A percentile compares a stretch with the other conserved stretches of the same genome.
Conservation (phyloP, 1,140 invertebrate species). For the Euwallacea similis region DNA sequence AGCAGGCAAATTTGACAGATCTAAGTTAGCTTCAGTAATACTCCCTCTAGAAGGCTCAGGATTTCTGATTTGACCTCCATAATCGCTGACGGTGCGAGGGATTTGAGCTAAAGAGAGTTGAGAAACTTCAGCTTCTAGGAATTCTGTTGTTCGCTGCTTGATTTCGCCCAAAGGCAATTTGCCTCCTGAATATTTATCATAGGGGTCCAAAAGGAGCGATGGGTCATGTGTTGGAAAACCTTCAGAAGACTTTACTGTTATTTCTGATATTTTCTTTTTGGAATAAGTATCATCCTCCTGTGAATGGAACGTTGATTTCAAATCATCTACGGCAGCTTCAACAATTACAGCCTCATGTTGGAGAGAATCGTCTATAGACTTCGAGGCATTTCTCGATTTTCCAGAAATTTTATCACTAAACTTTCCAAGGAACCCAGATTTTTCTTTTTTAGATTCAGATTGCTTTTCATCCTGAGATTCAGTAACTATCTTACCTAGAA, state of each 20-base stretch:
- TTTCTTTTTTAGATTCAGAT: slow-evolving; percentile 4
- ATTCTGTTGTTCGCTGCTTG: slow-evolving; percentile 36
- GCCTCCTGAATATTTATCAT: slow-evolving; percentile 15
- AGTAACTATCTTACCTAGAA: too few relatives aligned
- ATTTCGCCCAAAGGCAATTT: slow-evolving; percentile 27
- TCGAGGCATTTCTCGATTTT: neutral
- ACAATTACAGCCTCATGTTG: neutral
- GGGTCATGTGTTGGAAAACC: slow-evolving; percentile 10
- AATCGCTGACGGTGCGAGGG: slow-evolving; percentile 40
- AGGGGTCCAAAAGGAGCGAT: slow-evolving; percentile 5
- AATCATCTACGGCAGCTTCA: slow-evolving; percentile 11
- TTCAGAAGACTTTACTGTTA: slow-evolving; percentile 38
- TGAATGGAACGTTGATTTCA: neutral
- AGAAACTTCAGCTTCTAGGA: slow-evolving; percentile 32
- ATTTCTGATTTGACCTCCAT: slow-evolving; percentile 32
- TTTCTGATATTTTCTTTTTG: slow-evolving; percentile 40
- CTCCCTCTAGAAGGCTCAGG: neutral
- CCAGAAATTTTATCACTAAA: slow-evolving; percentile 19
- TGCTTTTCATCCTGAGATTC: too few relatives aligned
- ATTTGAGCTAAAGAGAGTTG: slow-evolving; percentile 22
- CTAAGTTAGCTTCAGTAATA: slow-evolving; percentile 44
- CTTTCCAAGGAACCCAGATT: slow-evolving; percentile 12
- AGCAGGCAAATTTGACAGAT: slow-evolving; percentile 41
- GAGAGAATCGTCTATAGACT: neutral
- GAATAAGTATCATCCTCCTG: neutral